Evolutionary conservation across 2,113 vertebrate genomes (phyloP).

Genomic region (Gambusia holbrooki): DNA sequence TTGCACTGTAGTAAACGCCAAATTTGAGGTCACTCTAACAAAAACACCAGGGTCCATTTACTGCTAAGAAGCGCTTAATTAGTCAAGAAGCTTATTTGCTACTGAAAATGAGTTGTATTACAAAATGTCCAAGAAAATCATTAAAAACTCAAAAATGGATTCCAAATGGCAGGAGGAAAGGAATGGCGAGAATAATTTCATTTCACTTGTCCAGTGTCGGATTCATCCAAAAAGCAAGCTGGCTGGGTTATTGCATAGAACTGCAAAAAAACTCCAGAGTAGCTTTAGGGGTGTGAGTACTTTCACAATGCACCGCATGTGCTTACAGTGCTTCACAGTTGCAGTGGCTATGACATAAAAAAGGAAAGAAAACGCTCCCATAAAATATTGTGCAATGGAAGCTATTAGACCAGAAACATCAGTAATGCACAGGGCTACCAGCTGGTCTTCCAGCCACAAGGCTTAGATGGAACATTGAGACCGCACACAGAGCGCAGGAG

Average conservation of each 20-base stretch:
- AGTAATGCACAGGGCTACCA: background rate
- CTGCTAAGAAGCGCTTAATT: background rate
- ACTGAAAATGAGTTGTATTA: background rate
- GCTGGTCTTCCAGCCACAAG: background rate
- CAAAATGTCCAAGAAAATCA: background rate
- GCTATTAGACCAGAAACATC: conserved; percentile 17
- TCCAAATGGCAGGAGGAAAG: background rate
- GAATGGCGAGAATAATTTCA: background rate
- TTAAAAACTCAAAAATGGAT: background rate
- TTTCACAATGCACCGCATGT: background rate
- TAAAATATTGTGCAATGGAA: background rate
- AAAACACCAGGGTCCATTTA: background rate
- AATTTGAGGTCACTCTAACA: background rate
- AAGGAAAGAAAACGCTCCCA: background rate
- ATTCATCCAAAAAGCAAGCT: background rate
- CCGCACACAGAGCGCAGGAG: background rate
- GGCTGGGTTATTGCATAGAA: too few species aligned
- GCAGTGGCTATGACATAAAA: background rate
- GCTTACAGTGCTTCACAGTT: background rate
- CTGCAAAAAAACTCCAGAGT: background rate
- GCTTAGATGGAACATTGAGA: background rate
- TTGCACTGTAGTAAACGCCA: background rate
- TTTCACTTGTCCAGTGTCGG: background rate
- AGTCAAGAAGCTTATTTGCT: background rate
- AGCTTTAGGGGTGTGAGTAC: background rate